Evolutionary conservation across 1,140 invertebrate species (phyloP), one percentile per base, ranked within the genome.

Genomic region (Oryzaephilus surinamensis): DNA sequence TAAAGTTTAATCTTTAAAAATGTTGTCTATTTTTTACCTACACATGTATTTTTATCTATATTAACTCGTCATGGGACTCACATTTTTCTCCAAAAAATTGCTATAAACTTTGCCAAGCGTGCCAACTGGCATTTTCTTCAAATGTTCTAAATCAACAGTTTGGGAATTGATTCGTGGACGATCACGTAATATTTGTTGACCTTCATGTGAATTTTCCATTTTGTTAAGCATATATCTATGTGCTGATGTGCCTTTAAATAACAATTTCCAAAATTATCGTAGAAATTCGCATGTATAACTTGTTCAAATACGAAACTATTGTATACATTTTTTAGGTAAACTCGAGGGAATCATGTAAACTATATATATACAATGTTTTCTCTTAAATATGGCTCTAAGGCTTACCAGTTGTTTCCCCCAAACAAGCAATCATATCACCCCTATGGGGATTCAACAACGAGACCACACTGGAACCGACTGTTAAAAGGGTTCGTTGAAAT

Each of bases 341-440:
- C n/a, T n/a, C n/a, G n/a, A n/a, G n/a, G n/a, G n/a, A n/a, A n/a
- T n/a, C n/a, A n/a, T n/a, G n/a, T n/a, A n/a, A n/a, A n/a, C n/a
- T n/a, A n/a, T n/a, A n/a, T n/a, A n/a, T n/a, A n/a, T n/a, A n/a
- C n/a, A n/a, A n/a, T n/a, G n/a, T n/a, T n/a, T n/a, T n/a, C n/a
- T n/a, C n/a, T n/a, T n/a, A n/a, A n/a, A n/a, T n/a, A n/a, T n/a
- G n/a, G n/a, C n/a, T n/a, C n/a, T n/a, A n/a, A n/a, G n/a, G n/a
- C n/a, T 34, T 46, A 55, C 89, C 89, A 2, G 88, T 90, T 0
- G 86, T 84, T 69, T 97, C 93, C 3, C 90, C 91, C 36, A 96
- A 69, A 47, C 87, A 84, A 21, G 90, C 88, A 51, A 97, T 88
- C 88, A 95, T 91, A 61, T 97, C 92, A n/a, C 71, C 78, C 33